Evolutionary conservation across 2,888 invertebrate genomes (phyloP).

Genomic region (Euproctis similis): DNA sequence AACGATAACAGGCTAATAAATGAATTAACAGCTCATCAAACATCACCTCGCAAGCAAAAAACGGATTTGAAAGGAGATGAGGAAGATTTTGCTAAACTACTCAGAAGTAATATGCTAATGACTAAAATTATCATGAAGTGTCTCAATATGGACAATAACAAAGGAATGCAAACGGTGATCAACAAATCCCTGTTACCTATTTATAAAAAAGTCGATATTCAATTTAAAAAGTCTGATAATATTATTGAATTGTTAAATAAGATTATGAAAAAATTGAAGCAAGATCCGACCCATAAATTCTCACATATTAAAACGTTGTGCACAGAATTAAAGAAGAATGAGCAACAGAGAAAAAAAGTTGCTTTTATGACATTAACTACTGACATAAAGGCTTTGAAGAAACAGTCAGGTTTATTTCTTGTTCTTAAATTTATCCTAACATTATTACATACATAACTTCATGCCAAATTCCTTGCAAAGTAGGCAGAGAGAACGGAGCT

Average conservation of each 20-base stretch:
- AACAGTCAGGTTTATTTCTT: neutral
- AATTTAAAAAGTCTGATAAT: slow-evolving; percentile 29
- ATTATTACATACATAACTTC: too few species aligned
- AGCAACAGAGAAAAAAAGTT: slow-evolving; percentile 29
- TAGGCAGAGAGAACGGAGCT: too few species aligned
- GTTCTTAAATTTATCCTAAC: too few species aligned
- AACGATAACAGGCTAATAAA: too few species aligned
- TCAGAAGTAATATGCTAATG: slow-evolving; percentile 29
- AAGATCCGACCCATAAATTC: slow-evolving; percentile 37
- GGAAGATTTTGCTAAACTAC: slow-evolving; percentile 9
- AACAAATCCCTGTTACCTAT: slow-evolving; percentile 33
- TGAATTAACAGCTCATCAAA: too few species aligned
- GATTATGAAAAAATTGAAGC: slow-evolving; percentile 22
- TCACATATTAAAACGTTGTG: slow-evolving; percentile 39
- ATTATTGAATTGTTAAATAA: slow-evolving; percentile 29
- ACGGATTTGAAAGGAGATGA: neutral
- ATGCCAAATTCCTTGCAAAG: too few species aligned
- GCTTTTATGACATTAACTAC: slow-evolving; percentile 36
- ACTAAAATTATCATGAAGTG: slow-evolving; percentile 37
- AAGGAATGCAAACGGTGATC: slow-evolving; percentile 39
- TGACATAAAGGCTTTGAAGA: slow-evolving; percentile 5
- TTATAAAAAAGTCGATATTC: slow-evolving; percentile 27
- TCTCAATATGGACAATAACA: slow-evolving; percentile 28
- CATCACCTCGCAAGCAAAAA: neutral
- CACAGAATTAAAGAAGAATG: slow-evolving; percentile 23